Evolutionary conservation across 2,113 vertebrate genomes (phyloP), one percentile per base, ranked within the genome.

Genomic region (Zosterops hypoxanthus): DNA sequence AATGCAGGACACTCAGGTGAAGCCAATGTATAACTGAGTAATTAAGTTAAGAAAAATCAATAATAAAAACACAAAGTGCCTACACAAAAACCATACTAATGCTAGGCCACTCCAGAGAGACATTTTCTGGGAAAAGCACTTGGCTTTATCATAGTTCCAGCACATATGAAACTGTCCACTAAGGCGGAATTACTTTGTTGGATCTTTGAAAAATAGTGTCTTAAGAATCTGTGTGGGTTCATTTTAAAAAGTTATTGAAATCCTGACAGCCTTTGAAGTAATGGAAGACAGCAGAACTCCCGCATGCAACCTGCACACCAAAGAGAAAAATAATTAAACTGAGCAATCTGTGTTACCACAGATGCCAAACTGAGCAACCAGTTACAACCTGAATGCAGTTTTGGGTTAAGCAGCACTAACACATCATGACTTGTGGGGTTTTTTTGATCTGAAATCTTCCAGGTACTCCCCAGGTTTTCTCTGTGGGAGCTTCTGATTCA

Each of bases 321-420:
- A 90, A 70, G 68, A 81, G 53, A 50, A 75, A 88, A 87, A 90
- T 81, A 92, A 88, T 90, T 88, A 82, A 82, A 76, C 60, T 47
- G 71, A 90, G 75, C 21, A 34, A 86, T 88, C 59, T 82, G 31
- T 78, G 50, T 86, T 85, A 42, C 65, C 29, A n/a, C 63, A 81
- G 90, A 52, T 55, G 84, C 71, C 72, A 56, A 82, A 69, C 31
- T 36, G 25, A 84, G 42, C 52, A 63, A 92, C 92, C 81, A 91
- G 92, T 91, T 65, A 31, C 71, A 90, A 95, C 93, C 91, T 97
- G 95, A 96, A 93, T 14, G 36, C 72, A 50, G 28, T 31, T 96
- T 89, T 93, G 29, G 28, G 80, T 86, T 93, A 61, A 86, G 79
- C 39, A 49, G 80, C 28, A n/a, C 78, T 70, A 55, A 77, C 60